Base-by-base conservation (phyloP, 2,797 vertebrate genomes). In the Okamejei kenojei region DNA sequence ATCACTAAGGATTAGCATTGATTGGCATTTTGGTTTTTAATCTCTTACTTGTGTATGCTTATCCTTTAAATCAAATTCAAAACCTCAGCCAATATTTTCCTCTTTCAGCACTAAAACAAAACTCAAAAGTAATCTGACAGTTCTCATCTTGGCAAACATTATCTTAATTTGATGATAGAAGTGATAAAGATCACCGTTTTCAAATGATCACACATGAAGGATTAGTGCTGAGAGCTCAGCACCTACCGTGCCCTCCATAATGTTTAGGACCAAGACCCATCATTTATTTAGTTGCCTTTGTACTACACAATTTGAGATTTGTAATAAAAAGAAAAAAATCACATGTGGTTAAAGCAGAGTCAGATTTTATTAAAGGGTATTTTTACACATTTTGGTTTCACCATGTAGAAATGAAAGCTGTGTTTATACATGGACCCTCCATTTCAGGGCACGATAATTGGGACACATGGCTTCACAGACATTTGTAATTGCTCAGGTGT, bases 61-160 rank as follows among this genome's bases (percentile, higher is more conserved):
- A 35, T 88, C 21, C 17, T 88, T 65, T 19, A 65, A 68, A 63
- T 88, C n/a, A 88, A 88, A 88, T 88, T 21, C 63, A 88, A 68
- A 88, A 88, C n/a, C 84, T 88, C 21, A 9, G 21, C 32, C 1
- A 32, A n/a, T 19, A 68, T 88, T 58, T 54, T 1, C 23, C 81
- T 5, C 29, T 68, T 15, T 2, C 61, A 9, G 7, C 58, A 13
- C n/a, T 32, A 13, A 29, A 29, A 13, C 54, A 84, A 5, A 19
- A 1, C 21, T 82, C 58, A 3, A 0, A 84, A 68, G n/a, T 32
- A 65, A 35, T 9, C 7, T 88, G 84, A 8, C 11, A 88, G 65
- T 68, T 68, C n/a, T 35, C 17, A 35, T 65, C 17, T 88, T 88
- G n/a, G 15, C 68, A n/a, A 35, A 2, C 32, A 21, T 21, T 26